Conservation (phyloP, 2,797 vertebrate genomes). For the Bucorvus abyssinicus region DNA sequence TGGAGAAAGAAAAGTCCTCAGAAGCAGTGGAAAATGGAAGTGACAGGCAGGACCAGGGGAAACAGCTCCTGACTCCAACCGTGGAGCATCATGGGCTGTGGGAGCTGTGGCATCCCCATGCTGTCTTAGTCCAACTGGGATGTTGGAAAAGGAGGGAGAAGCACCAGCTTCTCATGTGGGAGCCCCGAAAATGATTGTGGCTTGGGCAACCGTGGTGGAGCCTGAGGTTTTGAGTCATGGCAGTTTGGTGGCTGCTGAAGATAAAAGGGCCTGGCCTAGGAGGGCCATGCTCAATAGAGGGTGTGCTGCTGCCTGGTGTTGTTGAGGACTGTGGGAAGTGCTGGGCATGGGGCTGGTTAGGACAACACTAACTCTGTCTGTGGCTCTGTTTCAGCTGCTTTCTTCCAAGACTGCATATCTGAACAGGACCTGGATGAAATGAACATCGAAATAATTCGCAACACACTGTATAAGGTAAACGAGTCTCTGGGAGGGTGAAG, state of each 20-base stretch:
- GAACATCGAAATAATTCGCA: slow-evolving; percentile 99
- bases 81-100: not conserved
- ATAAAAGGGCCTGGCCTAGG: not conserved
- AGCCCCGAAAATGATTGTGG: not conserved
- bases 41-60: not conserved
- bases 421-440: slow-evolving; percentile 99
- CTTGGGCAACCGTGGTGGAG: not conserved
- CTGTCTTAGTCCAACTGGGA: not conserved
- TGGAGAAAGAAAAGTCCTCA: not conserved
- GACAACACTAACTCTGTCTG: not conserved
- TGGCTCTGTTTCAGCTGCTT: slow-evolving; percentile 85
- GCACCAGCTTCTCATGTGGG: not conserved
- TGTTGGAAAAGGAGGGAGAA: not conserved
- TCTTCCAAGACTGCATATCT: slow-evolving; percentile 99
- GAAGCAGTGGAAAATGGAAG: not conserved
- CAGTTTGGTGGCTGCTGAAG: slow-evolving; percentile 14
- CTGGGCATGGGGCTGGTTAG: not conserved
- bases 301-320: not conserved
- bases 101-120: not conserved
- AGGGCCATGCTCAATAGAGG: not conserved
- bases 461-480: slow-evolving; percentile 95
- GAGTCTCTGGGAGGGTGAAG: not conserved
- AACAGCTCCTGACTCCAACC: not conserved
- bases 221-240: slow-evolving; percentile 28
- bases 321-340: not conserved